Percentiles rank a stretch among this genome's conserved stretches.
These are phyloP conservation scores for Scolopax mira DNA, from an alignment of 2,113 vertebrate species.

Conservation along the genomic window DNA sequence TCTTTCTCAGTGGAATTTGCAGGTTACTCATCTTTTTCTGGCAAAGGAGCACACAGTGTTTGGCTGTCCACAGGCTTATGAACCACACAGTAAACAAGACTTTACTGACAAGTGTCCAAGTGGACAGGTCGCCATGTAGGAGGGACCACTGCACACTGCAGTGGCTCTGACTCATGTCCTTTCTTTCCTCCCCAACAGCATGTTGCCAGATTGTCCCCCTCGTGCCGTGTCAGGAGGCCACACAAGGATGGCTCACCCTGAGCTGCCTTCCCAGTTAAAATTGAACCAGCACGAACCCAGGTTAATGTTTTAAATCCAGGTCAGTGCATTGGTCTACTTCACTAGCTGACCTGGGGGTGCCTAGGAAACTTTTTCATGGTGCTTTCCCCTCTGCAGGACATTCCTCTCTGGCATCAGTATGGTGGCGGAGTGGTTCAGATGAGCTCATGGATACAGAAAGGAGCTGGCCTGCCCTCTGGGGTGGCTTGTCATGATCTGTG, in stretches of 20 bases:
- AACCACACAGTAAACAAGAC: not conserved
- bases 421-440: accelerated
- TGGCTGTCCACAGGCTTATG: not conserved
- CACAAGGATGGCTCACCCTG: accelerated
- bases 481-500: not conserved
- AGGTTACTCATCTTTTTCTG: not conserved
- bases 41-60: not conserved
- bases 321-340: not conserved
- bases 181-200: not conserved
- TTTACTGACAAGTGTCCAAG: not conserved
- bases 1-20: not conserved
- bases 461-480: not conserved
- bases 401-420: not conserved
- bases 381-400: accelerated
- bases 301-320: not conserved
- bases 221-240: accelerated
- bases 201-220: not conserved
- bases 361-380: not conserved
- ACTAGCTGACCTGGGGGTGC: not conserved
- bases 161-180: not conserved
- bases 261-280: not conserved
- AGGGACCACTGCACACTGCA: not conserved
- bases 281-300: not conserved
- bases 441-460: not conserved
- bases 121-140: not conserved